These are phyloP conservation scores for Rhopalosiphum maidis DNA, from an alignment of 1,140 invertebrate genomes.

Conservation along the genomic window DNA sequence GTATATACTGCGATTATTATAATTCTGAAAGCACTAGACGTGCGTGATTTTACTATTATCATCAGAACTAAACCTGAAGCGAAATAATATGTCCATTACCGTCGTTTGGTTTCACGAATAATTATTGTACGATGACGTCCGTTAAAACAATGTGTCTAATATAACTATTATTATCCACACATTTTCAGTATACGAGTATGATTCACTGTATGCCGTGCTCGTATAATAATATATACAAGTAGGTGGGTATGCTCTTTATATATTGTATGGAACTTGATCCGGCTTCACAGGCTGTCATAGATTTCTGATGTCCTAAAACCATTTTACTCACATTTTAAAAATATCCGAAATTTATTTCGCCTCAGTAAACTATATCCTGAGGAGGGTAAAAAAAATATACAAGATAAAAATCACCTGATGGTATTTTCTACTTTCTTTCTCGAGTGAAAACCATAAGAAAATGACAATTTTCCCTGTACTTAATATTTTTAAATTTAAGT, in stretches of 20 bases:
- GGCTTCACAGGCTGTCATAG: not conserved
- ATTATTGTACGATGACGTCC: not conserved
- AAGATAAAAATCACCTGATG: not conserved
- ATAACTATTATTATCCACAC: not conserved
- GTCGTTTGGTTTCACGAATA: not conserved
- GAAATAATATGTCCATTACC: not conserved
- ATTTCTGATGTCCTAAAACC: not conserved
- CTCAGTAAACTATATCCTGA: not conserved
- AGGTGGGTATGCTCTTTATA: too few species aligned
- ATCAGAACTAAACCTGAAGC: not conserved
- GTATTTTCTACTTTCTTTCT: not conserved
- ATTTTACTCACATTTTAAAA: not conserved
- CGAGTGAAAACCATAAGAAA: not conserved
- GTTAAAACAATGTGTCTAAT: not conserved
- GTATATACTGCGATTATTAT: not conserved
- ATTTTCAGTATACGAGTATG: not conserved
- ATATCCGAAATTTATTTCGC: not conserved
- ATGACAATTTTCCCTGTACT: not conserved
- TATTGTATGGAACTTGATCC: too few species aligned
- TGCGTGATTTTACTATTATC: not conserved
- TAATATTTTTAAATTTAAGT: not conserved
- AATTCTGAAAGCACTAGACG: not conserved
- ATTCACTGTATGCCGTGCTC: too few species aligned
- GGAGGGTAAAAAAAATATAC: not conserved
- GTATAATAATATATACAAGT: too few species aligned